Evolutionary conservation across 1,140 invertebrate genomes (phyloP), one percentile per base, ranked within the genome.

Genomic region (Potamilus streckersoni): DNA sequence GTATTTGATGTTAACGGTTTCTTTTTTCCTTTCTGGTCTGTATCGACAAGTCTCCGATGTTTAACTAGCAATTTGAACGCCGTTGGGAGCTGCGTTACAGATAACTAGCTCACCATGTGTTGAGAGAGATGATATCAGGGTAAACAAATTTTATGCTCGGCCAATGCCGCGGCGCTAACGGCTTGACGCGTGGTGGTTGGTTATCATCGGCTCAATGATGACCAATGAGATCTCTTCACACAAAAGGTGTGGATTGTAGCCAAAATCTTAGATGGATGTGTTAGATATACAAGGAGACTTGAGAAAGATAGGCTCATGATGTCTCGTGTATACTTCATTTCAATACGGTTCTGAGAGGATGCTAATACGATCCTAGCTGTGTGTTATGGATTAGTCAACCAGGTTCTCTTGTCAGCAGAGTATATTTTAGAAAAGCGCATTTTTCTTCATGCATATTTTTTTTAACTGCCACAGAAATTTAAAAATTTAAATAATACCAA

Each of bases 171-270:
- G 68, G 59, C 66, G 70, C 31, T 68, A 27, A 72, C 69, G 69
- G 75, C 69, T 56, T 71, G 20, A 57, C 66, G 73, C 73, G 61
- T 60, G 38, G 60, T 74, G 80, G 76, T 82, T 82, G 80, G 80
- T 59, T 69, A 64, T 64, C 27, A 75, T 66, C 63, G 62, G 63
- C 60, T 63, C 49, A 63, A 69, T 55, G 55, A 73, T n/a, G 62
- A 71, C 80, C 80, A 80, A 82, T 82, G 55, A 59, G 62, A 73
- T n/a, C 38, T 65, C 60, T 70, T 76, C 75, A 74, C 76, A 80
- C 72, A 79, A 79, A 67, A 79, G 77, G 77, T 79, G 67, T 57
- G 77, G 72, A 74, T 71, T 79, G 71, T 66, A 72, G 61, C 66
- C 72, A 69, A 79, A 74, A 79, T 74, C 71, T 67, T 68, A 79